Evolutionary conservation across 1,140 invertebrate genomes (phyloP).

Genomic region (Ridgeia piscesae): DNA sequence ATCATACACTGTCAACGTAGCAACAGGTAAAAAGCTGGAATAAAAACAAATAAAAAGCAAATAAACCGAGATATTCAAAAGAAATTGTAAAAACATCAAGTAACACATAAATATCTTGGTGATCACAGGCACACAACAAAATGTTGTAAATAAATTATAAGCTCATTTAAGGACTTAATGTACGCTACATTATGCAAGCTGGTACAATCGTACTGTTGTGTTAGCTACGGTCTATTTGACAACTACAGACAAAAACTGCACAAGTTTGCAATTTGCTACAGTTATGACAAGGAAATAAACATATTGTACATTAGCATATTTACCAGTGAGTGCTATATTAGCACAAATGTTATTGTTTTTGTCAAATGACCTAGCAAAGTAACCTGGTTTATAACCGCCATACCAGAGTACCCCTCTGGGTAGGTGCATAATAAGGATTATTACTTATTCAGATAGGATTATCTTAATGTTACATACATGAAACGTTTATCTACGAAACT

Average conservation of each 20-base stretch:
- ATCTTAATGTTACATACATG: not conserved
- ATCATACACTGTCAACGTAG: not conserved
- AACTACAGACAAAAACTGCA: too few species aligned
- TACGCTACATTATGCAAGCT: not conserved
- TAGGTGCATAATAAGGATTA: not conserved
- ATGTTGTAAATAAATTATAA: not conserved
- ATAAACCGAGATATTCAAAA: not conserved
- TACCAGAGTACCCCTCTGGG: too few species aligned
- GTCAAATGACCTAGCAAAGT: too few species aligned
- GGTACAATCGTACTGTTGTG: too few species aligned
- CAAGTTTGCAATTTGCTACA: too few species aligned
- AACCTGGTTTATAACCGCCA: too few species aligned
- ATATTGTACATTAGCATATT: too few species aligned
- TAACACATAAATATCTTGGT: not conserved
- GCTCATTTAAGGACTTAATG: not conserved
- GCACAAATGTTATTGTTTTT: too few species aligned
- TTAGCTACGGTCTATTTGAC: too few species aligned
- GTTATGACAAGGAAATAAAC: too few species aligned
- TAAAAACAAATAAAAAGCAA: not conserved
- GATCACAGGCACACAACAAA: not conserved
- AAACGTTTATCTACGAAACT: not conserved
- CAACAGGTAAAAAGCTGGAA: not conserved
- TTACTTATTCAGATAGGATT: not conserved
- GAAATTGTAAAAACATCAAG: not conserved
- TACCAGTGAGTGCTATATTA: too few species aligned